Evolutionary conservation across 2,797 vertebrate species (phyloP), one percentile per base, ranked within the genome.

Genomic region (Spondyliosoma cantharus): DNA sequence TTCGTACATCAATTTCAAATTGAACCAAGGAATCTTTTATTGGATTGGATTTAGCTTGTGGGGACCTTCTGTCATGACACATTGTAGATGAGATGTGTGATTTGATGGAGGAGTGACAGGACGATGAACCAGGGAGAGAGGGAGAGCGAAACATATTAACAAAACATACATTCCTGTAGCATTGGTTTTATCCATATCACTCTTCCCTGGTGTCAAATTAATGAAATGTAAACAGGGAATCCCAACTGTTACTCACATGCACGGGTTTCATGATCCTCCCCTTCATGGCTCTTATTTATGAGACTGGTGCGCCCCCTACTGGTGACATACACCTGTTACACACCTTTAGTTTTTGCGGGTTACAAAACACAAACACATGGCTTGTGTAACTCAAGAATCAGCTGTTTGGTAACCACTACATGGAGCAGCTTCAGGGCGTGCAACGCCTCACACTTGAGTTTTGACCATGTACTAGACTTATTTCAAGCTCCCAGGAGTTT

Each of bases 281-380:
- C 11, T 5, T 0, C 58, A 48, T 13, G 13, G 11, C 13, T 70
- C 43, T 9, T 12, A 85, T 89, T 82, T 78, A 50, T 94, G 71
- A 72, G 65, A 78, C 82, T 80, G 43, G 71, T 57, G 24, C 82
- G 2, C 86, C 90, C 70, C 58, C 91, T 94, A 84, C 24, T 79
- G 94, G 90, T 70, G 1, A 72, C 7, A 6, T 20, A 0, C 27
- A 29, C 1, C 20, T 22, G 78, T 88, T 90, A 84, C 90, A 91
- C 9, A 0, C 4, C 5, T 27, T 16, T 8, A 14, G 3, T 1
- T 11, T 74, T 22, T 25, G 32, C 8, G 61, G 6, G 82, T 93
- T 93, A 94, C 89, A 91, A 92, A 93, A 94, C 85, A 74, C 68
- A 0, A 2, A 42, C 83, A 85, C 83, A 37, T 83, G 76, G 66